Conservation (phyloP, 1,140 invertebrate genomes). For the Notospermus geniculatus region DNA sequence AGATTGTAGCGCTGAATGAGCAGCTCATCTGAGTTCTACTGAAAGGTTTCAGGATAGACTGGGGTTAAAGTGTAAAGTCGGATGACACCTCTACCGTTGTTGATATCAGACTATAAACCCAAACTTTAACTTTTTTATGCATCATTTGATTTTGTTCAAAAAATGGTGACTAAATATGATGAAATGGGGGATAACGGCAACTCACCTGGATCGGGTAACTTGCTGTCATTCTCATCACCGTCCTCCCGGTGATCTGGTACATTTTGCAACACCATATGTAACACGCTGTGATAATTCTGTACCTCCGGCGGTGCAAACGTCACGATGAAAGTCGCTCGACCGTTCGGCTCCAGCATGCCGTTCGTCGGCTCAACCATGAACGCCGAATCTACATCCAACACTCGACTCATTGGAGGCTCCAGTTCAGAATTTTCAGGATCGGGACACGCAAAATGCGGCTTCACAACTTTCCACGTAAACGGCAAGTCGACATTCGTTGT, state of each 20-base stretch:
- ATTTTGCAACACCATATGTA: constrained; percentile 48
- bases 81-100: too few relatives aligned
- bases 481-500: constrained; percentile 48
- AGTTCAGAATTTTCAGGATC: constrained; percentile 9
- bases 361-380: constrained; percentile 49
- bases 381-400: constrained; percentile 43
- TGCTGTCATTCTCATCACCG: constrained; percentile 22
- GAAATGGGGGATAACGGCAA: too few relatives aligned
- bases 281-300: constrained; percentile 43
- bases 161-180: too few relatives aligned
- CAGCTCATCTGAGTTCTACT: too few relatives aligned
- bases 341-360: constrained; percentile 35
- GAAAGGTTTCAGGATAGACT: too few relatives aligned
- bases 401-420: constrained; percentile 24
- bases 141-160: too few relatives aligned
- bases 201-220: background rate
- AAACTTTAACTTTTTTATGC: too few relatives aligned
- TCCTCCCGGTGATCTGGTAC: constrained; percentile 28
- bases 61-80: too few relatives aligned
- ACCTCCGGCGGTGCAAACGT: constrained; percentile 51
- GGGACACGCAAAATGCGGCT: constrained; percentile 40
- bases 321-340: constrained; percentile 38
- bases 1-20: too few relatives aligned
- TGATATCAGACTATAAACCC: too few relatives aligned
- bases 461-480: constrained; percentile 51